These are phyloP conservation scores for Muscicapa adusta DNA, from an alignment of 2,113 vertebrate species.

Conservation along the genomic window DNA sequence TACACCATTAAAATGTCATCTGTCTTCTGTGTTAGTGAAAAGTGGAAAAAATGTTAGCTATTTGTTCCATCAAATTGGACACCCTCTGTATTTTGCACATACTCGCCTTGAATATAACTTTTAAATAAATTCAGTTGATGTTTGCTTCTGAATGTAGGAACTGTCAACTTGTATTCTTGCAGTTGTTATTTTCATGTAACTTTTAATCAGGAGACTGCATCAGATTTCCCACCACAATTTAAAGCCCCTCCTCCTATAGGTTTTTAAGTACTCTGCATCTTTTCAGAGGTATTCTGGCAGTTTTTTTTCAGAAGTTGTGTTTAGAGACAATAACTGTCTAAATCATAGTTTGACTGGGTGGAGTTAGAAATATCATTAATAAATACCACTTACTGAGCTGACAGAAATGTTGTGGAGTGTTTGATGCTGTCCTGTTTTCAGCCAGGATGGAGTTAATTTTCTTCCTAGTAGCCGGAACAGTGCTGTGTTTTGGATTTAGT, in stretches of 20 bases:
- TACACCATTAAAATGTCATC: background rate
- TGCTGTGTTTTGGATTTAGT: background rate
- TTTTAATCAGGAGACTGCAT: background rate
- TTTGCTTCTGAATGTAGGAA: background rate
- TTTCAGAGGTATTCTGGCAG: conserved; percentile 20
- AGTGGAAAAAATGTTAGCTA: background rate
- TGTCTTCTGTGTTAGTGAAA: background rate
- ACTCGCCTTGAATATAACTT: background rate
- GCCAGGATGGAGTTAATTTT: background rate
- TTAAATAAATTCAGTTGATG: background rate
- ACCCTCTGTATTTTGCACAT: background rate
- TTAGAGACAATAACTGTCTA: conserved; percentile 6
- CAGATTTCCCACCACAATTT: conserved; percentile 31
- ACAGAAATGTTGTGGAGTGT: background rate
- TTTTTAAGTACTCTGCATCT: background rate
- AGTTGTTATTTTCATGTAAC: background rate
- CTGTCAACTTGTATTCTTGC: background rate
- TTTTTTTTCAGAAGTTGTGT: conserved; percentile 10
- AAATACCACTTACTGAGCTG: background rate
- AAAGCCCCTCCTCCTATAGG: background rate
- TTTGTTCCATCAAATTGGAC: background rate
- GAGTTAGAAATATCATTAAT: conserved; percentile 39
- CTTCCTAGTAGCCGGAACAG: background rate
- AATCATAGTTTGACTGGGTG: background rate
- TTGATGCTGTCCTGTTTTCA: background rate